Conservation (phyloP, 1,140 invertebrate genomes). For the Drosophila guanche region DNA sequence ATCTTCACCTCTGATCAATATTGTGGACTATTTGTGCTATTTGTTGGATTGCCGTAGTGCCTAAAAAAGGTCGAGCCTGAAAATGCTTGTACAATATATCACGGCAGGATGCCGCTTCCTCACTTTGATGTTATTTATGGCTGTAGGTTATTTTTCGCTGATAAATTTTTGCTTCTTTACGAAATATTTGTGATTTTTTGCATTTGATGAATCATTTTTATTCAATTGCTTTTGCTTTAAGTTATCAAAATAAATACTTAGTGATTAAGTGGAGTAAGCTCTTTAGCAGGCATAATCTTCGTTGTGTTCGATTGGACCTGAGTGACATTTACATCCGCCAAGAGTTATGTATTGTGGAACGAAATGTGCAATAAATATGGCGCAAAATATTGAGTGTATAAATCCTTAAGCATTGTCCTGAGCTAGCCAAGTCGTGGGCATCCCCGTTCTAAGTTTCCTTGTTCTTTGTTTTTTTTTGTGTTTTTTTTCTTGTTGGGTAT, state of each 20-base stretch:
- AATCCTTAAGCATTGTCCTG: conserved; percentile 73
- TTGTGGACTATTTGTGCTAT: not conserved
- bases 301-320: conserved; percentile 63
- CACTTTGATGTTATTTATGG: conserved; percentile 27
- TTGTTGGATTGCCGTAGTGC: not conserved
- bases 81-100: conserved; percentile 18
- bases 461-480: conserved; percentile 25
- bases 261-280: conserved; percentile 52
- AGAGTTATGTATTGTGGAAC: conserved; percentile 46
- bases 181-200: conserved; percentile 18
- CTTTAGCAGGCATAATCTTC: conserved; percentile 67
- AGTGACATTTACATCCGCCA: conserved; percentile 60
- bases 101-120: not conserved
- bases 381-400: conserved; percentile 55
- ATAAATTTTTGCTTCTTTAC: not conserved
- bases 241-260: conserved; percentile 78
- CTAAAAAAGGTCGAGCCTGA: not conserved
- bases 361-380: conserved; percentile 78
- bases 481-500: conserved; percentile 57
- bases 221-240: conserved; percentile 80
- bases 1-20: conserved; percentile 6
- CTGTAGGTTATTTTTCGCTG: not conserved
- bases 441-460: conserved; percentile 27
- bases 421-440: conserved; percentile 54
- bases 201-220: conserved; percentile 78